These are phyloP conservation scores for Furnarius figulus DNA, from an alignment of 2,113 vertebrate species.

Conservation along the genomic window DNA sequence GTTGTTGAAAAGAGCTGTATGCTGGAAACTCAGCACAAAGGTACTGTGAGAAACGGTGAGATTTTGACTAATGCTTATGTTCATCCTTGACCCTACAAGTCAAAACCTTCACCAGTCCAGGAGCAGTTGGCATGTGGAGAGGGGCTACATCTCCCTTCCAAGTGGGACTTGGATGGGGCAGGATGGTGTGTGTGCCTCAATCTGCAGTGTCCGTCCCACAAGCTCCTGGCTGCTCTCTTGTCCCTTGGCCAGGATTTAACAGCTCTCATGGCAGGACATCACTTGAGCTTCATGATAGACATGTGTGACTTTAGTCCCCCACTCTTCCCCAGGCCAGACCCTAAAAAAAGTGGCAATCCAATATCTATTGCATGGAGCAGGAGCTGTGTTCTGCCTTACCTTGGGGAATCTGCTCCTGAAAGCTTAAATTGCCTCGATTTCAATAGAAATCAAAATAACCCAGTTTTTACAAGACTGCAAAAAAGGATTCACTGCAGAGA, in stretches of 20 bases:
- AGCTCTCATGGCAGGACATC: neutral
- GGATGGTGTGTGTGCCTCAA: neutral
- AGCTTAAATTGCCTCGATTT: neutral
- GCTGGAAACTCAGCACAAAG: neutral
- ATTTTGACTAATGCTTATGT: neutral
- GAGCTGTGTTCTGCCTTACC: fast-evolving
- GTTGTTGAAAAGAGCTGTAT: neutral
- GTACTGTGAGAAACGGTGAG: neutral
- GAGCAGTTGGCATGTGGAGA: neutral
- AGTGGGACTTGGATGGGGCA: fast-evolving
- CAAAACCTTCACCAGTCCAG: neutral
- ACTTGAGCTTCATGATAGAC: neutral
- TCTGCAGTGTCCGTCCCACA: neutral
- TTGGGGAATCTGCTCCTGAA: neutral
- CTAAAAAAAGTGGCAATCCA: neutral
- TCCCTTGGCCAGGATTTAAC: neutral
- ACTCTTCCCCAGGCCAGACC: neutral
- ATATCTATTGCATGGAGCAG: neutral
- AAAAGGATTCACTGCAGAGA: neutral
- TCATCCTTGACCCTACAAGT: neutral
- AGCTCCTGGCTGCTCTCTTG: neutral
- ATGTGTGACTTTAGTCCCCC: fast-evolving
- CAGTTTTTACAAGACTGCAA: neutral
- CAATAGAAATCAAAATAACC: neutral
- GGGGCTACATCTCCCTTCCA: neutral